Evolutionary conservation across 2,113 vertebrate genomes (phyloP).

Genomic region (Xenopus tropicalis): UCB_Xtro_10.0 CM004450.2:117622001-117622500

Average conservation of each 20-base stretch:
- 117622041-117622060: too few species aligned
- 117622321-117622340: background rate
- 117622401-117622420: background rate
- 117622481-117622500: too few species aligned
- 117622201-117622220: background rate
- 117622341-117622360: background rate
- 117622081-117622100: too few species aligned
- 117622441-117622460: too few species aligned
- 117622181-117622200: background rate
- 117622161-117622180: background rate
- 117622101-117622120: too few species aligned
- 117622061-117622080: too few species aligned
- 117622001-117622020: too few species aligned
- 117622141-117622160: background rate
- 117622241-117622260: background rate
- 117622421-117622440: background rate
- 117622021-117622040: too few species aligned
- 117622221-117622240: background rate
- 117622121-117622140: too few species aligned
- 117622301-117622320: constrained; percentile 6
- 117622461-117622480: too few species aligned
- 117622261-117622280: background rate
- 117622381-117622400: background rate
- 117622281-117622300: background rate
- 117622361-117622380: background rate